Evolutionary conservation across 2,797 vertebrate genomes (phyloP).

Genomic region (Erethizon dorsatum): DNA sequence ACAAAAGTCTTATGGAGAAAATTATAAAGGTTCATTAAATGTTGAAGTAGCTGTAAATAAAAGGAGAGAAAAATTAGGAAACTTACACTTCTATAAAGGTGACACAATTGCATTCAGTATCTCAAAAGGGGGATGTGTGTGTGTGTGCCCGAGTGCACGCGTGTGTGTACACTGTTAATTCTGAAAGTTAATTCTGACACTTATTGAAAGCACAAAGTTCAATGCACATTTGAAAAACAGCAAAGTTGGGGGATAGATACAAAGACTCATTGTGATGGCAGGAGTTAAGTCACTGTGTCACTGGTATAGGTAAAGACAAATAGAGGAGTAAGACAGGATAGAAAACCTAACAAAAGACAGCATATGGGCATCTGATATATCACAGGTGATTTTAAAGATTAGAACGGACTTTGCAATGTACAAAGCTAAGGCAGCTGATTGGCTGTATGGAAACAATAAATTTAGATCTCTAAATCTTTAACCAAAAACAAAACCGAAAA

Average conservation of each 20-base stretch:
- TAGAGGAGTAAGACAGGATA: too few species aligned
- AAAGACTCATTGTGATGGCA: background rate
- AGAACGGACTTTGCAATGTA: background rate
- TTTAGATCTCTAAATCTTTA: background rate
- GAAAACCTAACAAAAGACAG: background rate
- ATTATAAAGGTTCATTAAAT: background rate
- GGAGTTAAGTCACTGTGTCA: background rate
- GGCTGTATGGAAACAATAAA: background rate
- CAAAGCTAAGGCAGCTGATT: background rate
- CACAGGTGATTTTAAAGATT: background rate
- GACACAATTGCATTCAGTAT: background rate
- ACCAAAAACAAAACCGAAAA: background rate
- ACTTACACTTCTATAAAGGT: background rate
- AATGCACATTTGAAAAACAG: background rate
- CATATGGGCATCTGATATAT: background rate
- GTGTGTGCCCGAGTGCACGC: background rate
- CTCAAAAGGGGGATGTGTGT: background rate
- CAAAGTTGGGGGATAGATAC: background rate
- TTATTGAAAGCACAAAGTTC: background rate
- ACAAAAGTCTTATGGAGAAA: background rate
- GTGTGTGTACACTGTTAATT: background rate
- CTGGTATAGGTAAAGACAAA: background rate
- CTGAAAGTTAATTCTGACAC: background rate
- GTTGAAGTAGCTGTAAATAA: background rate
- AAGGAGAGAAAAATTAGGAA: background rate